Base-by-base conservation (phyloP, 2,888 invertebrate genomes). In the Eupithecia subfuscata region DNA sequence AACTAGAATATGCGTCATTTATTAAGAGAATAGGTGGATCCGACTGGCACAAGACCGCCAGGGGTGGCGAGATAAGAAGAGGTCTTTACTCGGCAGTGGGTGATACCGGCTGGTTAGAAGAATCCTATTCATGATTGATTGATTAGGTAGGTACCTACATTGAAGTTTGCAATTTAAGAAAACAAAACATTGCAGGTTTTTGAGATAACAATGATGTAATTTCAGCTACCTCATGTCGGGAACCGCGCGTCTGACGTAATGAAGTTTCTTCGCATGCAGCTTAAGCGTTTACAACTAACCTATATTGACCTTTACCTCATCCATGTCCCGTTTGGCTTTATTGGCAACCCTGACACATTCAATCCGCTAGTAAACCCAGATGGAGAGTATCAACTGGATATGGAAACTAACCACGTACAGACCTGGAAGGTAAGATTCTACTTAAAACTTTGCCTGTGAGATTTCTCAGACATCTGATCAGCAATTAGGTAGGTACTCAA, bases 231-330 rank as follows among this genome's bases (percentile, higher is more conserved):
- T 3, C 95, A 96, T 84, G 95, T 96, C 75, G 97, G 96, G 8
- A 97, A 97, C 87, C 93, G 97, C 72, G 95, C 96, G 2, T 92
- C 94, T 0, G 96, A 96, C 80, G 97, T 97, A 0, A 95, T 95
- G 80, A 95, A 95, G 80, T 97, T 96, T 84, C 86, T 97, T 45
- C 95, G 95, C 69, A 85, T 96, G 75, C 97, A 97, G 8, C 90
- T 98, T 65, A 85, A 94, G 72, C 95, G 94, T 64, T 90, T 98
- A 71, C 96, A 96, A 79, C 87, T 97, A 79, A 95, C 95, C 78
- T 98, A 97, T 86, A 93, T 98, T 3, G 98, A 98, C 84, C 95
- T 98, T 80, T 98, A 97, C 86, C 94, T 98, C 43, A 95, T 97
- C 76, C 98, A 98, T 84, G 96, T 96, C 89, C 97, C 98, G 0